phyloP scores from a whole-genome alignment of 2,888 invertebrate species.

The Acronicta psi region DNA sequence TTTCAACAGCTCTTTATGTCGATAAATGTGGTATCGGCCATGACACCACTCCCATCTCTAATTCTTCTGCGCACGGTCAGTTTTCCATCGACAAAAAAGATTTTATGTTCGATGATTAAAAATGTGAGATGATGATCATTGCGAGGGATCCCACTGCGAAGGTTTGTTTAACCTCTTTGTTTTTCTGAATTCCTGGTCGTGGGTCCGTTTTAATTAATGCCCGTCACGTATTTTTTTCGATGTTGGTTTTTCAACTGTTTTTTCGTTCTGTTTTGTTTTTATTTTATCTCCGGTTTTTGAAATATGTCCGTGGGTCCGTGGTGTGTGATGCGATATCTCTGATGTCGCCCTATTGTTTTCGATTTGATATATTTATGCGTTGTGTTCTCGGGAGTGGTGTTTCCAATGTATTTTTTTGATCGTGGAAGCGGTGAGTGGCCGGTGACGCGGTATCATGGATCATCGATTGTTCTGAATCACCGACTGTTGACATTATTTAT shows the following conservation, averaged over 20 bases:
- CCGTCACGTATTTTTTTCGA: conserved; percentile 88
- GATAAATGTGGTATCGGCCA: conserved; percentile 54
- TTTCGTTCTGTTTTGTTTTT: conserved; percentile 67
- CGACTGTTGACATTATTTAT: conserved; percentile 81
- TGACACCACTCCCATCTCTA: conserved; percentile 64
- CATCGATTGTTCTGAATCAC: conserved; percentile 73
- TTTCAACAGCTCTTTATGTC: conserved; percentile 85
- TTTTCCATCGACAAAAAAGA: conserved; percentile 66
- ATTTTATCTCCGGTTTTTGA: conserved; percentile 84
- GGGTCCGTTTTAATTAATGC: conserved; percentile 90
- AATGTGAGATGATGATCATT: conserved; percentile 89
- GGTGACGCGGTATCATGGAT: conserved; percentile 76
- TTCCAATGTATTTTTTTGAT: conserved; percentile 66
- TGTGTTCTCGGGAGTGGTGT: conserved; percentile 80
- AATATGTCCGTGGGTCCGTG: conserved; percentile 82
- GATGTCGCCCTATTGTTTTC: conserved; percentile 88
- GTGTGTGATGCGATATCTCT: conserved; percentile 86
- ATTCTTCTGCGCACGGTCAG: conserved; percentile 63
- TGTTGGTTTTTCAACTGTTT: conserved; percentile 77
- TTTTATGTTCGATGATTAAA: conserved; percentile 85
- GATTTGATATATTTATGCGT: conserved; percentile 88
- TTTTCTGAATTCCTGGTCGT: conserved; percentile 87
- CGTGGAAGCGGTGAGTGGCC: conserved; percentile 71
- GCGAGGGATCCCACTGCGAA: conserved; percentile 87
- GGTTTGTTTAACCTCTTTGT: conserved; percentile 88